These are phyloP conservation scores for Hypocryptadius cinnamomeus DNA, from an alignment of 2,113 vertebrate species.

Conservation along the genomic window DNA sequence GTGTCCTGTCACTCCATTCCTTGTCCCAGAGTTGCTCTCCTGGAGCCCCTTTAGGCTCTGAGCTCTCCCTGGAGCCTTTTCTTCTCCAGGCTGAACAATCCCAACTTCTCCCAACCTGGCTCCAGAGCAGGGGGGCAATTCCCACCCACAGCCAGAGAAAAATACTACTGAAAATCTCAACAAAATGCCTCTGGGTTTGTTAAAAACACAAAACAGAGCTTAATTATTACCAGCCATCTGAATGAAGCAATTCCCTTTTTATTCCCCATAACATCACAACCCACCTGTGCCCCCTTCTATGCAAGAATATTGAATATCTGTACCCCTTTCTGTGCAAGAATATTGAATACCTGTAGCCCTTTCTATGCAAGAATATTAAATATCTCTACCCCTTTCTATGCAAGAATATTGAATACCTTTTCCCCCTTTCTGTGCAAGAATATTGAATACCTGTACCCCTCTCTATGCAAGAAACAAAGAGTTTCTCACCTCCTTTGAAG, in stretches of 20 bases:
- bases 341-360: too few relatives aligned
- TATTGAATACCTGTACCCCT: too few relatives aligned
- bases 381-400: too few relatives aligned
- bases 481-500: constrained; percentile 75
- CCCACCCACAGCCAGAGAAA: not conserved
- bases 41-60: not conserved
- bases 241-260: not conserved
- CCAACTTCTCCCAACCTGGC: not conserved
- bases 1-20: rapidly evolving
- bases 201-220: not conserved
- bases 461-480: not conserved
- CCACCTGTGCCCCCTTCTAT: too few relatives aligned
- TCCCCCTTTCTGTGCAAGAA: not conserved
- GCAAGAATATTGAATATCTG: too few relatives aligned
- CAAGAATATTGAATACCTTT: too few relatives aligned
- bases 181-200: not conserved
- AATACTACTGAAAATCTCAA: not conserved
- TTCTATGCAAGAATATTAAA: too few relatives aligned
- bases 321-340: too few relatives aligned
- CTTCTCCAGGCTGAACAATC: not conserved
- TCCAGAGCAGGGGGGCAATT: not conserved
- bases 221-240: not conserved
- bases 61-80: not conserved
- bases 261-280: not conserved
- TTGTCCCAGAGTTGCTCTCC: not conserved